These are phyloP conservation scores for Chrysomallon squamiferum DNA, from an alignment of 1,140 invertebrate genomes.

Conservation along the genomic window DNA sequence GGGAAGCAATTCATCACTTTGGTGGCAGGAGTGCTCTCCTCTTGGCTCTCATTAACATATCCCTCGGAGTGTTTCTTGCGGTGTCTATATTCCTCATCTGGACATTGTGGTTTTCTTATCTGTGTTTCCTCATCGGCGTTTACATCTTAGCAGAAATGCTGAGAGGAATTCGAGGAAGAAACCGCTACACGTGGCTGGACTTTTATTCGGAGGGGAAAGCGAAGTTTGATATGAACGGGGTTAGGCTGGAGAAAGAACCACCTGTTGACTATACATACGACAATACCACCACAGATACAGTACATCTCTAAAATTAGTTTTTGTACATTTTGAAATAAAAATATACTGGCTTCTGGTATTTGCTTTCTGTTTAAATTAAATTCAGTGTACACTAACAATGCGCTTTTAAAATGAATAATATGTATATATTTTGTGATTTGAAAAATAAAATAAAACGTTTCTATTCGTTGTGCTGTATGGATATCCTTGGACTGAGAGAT, in stretches of 20 bases:
- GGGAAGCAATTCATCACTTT: constrained; percentile 20
- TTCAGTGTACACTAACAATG: too few species aligned
- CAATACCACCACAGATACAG: background rate
- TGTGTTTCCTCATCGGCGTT: constrained; percentile 16
- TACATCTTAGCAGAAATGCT: constrained; percentile 16
- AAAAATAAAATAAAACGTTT: too few species aligned
- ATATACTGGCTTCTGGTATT: too few species aligned
- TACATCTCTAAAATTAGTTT: too few species aligned
- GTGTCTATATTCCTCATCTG: constrained; percentile 18
- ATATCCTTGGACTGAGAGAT: too few species aligned
- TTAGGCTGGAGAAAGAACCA: background rate
- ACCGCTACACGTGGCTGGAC: constrained; percentile 71
- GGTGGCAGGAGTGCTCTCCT: constrained; percentile 16
- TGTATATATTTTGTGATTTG: too few species aligned
- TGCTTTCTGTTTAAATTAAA: too few species aligned
- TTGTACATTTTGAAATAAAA: too few species aligned
- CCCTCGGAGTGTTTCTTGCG: constrained; percentile 31
- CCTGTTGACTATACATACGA: background rate
- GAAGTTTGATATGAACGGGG: background rate
- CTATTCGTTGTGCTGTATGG: too few species aligned
- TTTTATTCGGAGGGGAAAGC: constrained; percentile 70
- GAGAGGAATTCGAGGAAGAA: constrained; percentile 15
- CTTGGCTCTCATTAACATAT: constrained; percentile 29
- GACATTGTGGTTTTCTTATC: constrained; percentile 28
- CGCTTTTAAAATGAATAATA: too few species aligned